phyloP scores from a whole-genome alignment of 2,888 invertebrate species.

The Drosophila kambysellisi region DNA sequence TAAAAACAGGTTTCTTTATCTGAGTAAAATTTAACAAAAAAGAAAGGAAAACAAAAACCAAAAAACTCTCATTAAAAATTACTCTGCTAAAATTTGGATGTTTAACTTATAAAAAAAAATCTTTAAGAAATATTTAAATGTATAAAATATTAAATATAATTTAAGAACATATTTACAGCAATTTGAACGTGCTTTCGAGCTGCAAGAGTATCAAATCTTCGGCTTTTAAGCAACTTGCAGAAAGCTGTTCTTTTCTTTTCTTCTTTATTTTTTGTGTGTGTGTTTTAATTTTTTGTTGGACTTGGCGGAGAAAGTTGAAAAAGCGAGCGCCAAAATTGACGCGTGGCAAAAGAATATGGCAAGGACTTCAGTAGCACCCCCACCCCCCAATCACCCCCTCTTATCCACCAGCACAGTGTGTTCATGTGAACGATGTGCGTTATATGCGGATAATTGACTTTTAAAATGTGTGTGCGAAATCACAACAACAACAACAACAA shows the following conservation, averaged over 20 bases:
- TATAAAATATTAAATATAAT: too few relatives aligned
- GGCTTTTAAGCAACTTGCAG: neutral
- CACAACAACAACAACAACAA: slow-evolving; percentile 59
- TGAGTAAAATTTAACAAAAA: neutral
- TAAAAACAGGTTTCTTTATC: neutral
- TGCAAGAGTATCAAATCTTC: neutral
- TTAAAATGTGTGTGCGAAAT: slow-evolving; percentile 80
- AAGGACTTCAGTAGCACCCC: slow-evolving; percentile 29
- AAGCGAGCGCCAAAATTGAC: slow-evolving; percentile 75
- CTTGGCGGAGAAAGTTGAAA: slow-evolving; percentile 60
- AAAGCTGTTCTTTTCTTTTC: neutral
- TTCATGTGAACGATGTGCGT: slow-evolving; percentile 72
- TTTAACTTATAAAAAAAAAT: too few relatives aligned
- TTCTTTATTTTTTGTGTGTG: neutral
- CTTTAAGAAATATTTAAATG: neutral
- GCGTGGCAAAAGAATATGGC: slow-evolving; percentile 61
- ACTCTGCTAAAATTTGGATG: neutral
- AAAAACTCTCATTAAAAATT: neutral
- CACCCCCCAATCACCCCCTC: neutral
- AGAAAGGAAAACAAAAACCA: neutral
- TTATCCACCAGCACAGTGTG: neutral
- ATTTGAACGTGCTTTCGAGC: too few relatives aligned
- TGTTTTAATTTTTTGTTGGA: slow-evolving; percentile 22
- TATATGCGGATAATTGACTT: slow-evolving; percentile 81
- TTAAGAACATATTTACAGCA: neutral